Base-by-base conservation (phyloP, 2,113 vertebrate species). In the Astatoreochromis straeleni region DNA sequence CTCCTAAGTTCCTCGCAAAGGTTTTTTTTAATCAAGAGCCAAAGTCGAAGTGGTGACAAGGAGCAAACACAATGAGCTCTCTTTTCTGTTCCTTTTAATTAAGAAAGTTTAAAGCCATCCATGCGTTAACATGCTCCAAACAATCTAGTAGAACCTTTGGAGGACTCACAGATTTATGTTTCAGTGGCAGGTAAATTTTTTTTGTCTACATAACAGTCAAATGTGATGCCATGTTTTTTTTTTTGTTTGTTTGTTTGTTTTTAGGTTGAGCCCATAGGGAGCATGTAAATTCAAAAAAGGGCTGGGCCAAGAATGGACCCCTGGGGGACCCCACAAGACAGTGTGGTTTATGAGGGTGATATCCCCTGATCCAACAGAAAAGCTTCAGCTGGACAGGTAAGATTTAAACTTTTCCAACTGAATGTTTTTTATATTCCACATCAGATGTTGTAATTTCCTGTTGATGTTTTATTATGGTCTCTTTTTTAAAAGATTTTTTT, bases 361-460 rank as follows among this genome's bases (percentile, higher is more conserved):
- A 51, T n/a, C 0, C 9, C 9, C 2, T 1, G 0, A 53, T n/a
- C 51, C 1, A 1, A 53, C 9, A n/a, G 9, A 53, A 53, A 53
- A 53, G 5, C 19, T 10, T 53, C 19, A n/a, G 51, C 2, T n/a
- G 51, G 19, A n/a, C 51, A n/a, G 49, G 49, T 51, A 51, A 51
- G 49, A 51, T 1, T 53, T 53, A n/a, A 51, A 51, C 8, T n/a
- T 19, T n/a, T 51, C 49, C n/a, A n/a, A 21, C 57, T 60, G 57
- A 60, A 60, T 60, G 57, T 31, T 31, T 60, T 60, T 31, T 60
- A 60, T 31, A 60, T 10, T 60, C 29, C 0, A 6, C 57, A 60
- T 60, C 16, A 33, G 57, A 60, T 60, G 57, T 33, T 60, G 57
- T 33, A 0, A 60, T 60, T 60, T 60, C 29, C 7, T 31, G 14